Conservation (phyloP, 2,113 vertebrate species). For the Cyanistes caeruleus region DNA sequence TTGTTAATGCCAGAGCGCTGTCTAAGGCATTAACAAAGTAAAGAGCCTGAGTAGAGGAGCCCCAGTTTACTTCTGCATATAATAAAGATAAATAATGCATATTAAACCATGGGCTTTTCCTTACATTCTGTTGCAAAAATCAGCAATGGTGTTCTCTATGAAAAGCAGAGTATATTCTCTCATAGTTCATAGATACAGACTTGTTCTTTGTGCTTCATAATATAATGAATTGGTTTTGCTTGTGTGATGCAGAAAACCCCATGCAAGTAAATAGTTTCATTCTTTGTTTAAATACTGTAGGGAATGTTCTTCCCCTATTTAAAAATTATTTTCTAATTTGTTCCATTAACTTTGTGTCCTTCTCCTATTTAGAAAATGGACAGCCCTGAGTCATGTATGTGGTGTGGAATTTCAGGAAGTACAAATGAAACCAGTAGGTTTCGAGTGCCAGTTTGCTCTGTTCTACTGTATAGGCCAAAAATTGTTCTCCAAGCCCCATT, state of each 20-base stretch:
- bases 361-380: background rate
- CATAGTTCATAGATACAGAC: background rate
- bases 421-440: background rate
- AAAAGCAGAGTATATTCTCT: background rate
- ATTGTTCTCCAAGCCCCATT: background rate
- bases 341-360: background rate
- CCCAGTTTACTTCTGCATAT: conserved; percentile 93
- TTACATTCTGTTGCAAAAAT: background rate
- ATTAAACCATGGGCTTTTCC: background rate
- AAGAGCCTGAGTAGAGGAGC: conserved; percentile 94
- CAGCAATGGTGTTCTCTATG: background rate
- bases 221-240: background rate
- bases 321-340: background rate
- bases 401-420: background rate
- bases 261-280: background rate
- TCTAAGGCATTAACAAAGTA: conserved; percentile 90
- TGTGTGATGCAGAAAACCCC: background rate
- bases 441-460: background rate
- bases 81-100: conserved; percentile 19
- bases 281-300: background rate
- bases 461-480: background rate
- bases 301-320: background rate
- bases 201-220: background rate
- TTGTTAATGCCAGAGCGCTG: conserved; percentile 85
- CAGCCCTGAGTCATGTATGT: background rate